Base-by-base conservation (phyloP, 2,888 invertebrate species). In the Latrodectus elegans region DNA sequence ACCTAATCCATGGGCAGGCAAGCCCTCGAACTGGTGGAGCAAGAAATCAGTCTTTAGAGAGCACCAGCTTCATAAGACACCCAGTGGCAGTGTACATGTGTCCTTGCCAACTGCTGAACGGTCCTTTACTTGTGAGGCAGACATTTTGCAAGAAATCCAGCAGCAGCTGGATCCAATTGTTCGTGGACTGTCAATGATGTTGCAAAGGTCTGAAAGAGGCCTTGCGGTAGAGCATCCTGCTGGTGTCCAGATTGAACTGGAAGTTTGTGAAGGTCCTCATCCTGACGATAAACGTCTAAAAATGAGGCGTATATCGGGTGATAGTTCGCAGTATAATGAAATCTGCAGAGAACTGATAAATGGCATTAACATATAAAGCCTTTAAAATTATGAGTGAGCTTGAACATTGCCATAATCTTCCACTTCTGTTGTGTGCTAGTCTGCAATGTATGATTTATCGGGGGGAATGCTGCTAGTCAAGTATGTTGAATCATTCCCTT, bases 291-390 rank as follows among this genome's bases (percentile, higher is more conserved):
- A 96, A 90, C 96, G 96, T 10, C 94, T 97, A 90, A 96, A 97
- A 91, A 94, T 97, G 95, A 93, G 97, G 82, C 93, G 97, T 91
- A 96, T 97, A 91, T 96, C 96, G 0, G 97, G 97, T 8, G 97
- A 97, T 92, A 96, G 96, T 92, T 93, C 95, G 90, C 96, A 96
- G 91, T 97, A 97, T 91, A 96, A 96, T 89, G 96, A 96, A 92
- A 94, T 97, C 67, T 97, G 97, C 92, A 96, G 96, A 92, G 96
- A 97, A 92, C 93, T 97, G 91, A 96, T 97, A 88, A 96, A 96
- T 76, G 96, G 96, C 92, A 95, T 97, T 91, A 91, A 90, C 71
- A 89, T 87, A 72, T 89, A 84, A 88, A 71, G 65, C 51, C 60
- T 53, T 17, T 22, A 26, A 38, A 53, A 67, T 17, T 52, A 74